Evolutionary conservation across 2,797 vertebrate species (phyloP).

Genomic region (Danio kyathit): DNA sequence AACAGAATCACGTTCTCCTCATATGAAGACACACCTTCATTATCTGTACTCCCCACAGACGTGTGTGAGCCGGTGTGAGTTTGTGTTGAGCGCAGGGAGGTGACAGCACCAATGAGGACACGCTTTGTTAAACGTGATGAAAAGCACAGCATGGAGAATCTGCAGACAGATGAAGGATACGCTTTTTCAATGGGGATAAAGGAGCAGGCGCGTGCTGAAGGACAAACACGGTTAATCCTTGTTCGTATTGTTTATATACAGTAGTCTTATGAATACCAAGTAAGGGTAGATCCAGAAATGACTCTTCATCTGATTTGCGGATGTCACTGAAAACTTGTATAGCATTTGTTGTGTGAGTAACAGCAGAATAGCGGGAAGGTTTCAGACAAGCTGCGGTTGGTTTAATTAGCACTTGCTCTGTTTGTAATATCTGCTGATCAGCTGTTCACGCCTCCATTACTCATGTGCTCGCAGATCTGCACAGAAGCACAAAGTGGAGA

Average conservation of each 20-base stretch:
- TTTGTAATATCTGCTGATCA: conserved; percentile 46
- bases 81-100: conserved; percentile 28
- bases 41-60: background rate
- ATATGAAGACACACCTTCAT: conserved; percentile 54
- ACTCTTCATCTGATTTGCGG: conserved; percentile 12
- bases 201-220: conserved; percentile 16
- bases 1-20: background rate
- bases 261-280: background rate
- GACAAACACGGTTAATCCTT: conserved; percentile 37
- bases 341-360: conserved; percentile 40
- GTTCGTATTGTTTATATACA: background rate
- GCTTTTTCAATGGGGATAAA: conserved; percentile 31
- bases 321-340: background rate
- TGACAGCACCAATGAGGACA: conserved; percentile 71
- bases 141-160: conserved; percentile 72
- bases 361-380: background rate
- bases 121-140: conserved; percentile 76
- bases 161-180: conserved; percentile 67
- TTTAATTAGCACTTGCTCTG: conserved; percentile 50
- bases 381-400: conserved; percentile 10
- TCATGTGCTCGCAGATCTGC: conserved; percentile 31
- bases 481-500: conserved; percentile 10
- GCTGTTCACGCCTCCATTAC: conserved; percentile 21
- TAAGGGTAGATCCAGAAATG: background rate
- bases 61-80: conserved; percentile 25